phyloP scores from a whole-genome alignment of 2,113 vertebrate species.

The Anarhynchus alexandrinus region DNA sequence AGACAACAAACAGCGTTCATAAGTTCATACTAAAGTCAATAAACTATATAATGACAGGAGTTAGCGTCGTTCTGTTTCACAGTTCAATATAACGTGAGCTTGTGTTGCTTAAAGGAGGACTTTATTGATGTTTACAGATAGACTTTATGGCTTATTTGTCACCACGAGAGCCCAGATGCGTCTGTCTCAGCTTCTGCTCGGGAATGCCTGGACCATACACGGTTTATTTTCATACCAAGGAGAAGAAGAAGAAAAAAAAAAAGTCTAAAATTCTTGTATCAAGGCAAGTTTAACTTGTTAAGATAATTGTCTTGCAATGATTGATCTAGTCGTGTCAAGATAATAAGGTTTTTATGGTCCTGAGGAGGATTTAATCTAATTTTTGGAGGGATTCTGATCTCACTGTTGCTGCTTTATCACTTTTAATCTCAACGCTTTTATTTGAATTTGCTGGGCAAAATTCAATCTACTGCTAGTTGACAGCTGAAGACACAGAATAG shows the following conservation, averaged over 20 bases:
- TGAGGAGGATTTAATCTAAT: conserved; percentile 68
- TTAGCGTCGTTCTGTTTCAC: not conserved
- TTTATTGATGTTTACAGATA: not conserved
- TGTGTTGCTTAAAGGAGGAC: not conserved
- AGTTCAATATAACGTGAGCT: not conserved
- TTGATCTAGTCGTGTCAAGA: conserved; percentile 69
- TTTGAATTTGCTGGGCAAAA: conserved; percentile 72
- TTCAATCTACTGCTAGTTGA: conserved; percentile 63
- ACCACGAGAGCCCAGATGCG: not conserved
- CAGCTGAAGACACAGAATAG: conserved; percentile 47
- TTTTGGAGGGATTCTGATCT: conserved; percentile 68
- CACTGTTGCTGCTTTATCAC: conserved; percentile 64
- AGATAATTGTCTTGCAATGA: conserved; percentile 72
- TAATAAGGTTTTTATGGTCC: conserved; percentile 72
- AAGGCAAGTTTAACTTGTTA: conserved; percentile 62
- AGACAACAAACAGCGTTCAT: not conserved
- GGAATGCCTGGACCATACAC: not conserved
- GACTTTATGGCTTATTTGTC: conserved; percentile 22
- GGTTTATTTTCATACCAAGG: not conserved
- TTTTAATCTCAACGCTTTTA: conserved; percentile 73
- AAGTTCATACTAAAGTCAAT: not conserved
- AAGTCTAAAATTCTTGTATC: not conserved
- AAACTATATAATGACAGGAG: not conserved
- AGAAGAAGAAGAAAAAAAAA: not conserved
- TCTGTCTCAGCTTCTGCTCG: not conserved